Base-by-base conservation (phyloP, 2,113 vertebrate genomes). In the Embiotoca jacksoni region DNA sequence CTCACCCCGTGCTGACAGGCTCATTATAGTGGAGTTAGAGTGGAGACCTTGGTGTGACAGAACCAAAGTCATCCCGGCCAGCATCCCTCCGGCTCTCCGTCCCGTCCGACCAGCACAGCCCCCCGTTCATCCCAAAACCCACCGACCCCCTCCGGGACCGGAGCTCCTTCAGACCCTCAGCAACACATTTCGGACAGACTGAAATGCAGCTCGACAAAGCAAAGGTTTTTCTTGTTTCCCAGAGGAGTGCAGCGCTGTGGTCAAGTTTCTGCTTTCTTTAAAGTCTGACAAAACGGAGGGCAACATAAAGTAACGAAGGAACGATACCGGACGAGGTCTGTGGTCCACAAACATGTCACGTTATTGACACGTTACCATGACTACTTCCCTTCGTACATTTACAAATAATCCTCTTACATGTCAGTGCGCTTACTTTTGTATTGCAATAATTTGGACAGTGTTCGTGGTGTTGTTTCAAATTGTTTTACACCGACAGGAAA, bases 41-140 rank as follows among this genome's bases (percentile, higher is more conserved):
- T 54, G 75, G 82, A 78, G 88, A 88, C 88, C 88, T 90, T 90
- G 88, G 90, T 83, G 83, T 88, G 90, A 91, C 76, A 59, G 76
- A 83, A 76, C 82, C 90, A 89, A 91, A 91, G 90, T 90, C 88
- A 88, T 83, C 57, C 23, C 2, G 16, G 72, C 80, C 82, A 50
- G 69, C 80, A 23, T 58, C 63, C 71, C 73, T 37, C 56, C 72
- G 67, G 47, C 75, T 79, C 64, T 0, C 35, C 5, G 66, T 35
- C 8, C 55, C 11, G 62, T 49, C 65, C 44, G 75, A 64, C 72
- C 75, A 62, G 68, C 78, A 14, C 50, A 15, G 32, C 0, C 44
- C 44, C 35, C 32, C 10, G 69, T 72, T 65, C 74, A 33, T 81
- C 36, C 76, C 23, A 23, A 23, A 80, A 70, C 74, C 41, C 58